Percentiles rank a stretch among this genome's conserved stretches.
Evolutionary conservation across 2,113 vertebrate species (phyloP).

Genomic region (Crotalus tigris): DNA sequence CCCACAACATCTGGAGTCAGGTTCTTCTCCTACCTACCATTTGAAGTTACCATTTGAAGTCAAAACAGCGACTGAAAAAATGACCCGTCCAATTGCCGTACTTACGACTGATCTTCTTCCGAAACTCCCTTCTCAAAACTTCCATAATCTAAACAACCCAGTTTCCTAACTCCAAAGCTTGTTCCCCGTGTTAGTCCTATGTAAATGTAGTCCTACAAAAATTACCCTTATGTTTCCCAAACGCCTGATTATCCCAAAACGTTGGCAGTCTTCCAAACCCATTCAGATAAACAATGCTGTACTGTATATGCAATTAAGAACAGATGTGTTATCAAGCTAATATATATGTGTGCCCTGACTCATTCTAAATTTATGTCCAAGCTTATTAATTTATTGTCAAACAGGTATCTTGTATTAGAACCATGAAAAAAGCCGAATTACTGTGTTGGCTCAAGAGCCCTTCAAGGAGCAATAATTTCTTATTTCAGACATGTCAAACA

Average conservation of each 20-base stretch:
- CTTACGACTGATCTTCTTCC: background rate
- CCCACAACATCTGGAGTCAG: no score
- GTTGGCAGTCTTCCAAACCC: slow-evolving; percentile 26
- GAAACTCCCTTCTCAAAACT: background rate
- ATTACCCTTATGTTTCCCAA: slow-evolving; percentile 33
- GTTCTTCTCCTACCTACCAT: no score
- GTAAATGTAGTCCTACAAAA: slow-evolving; percentile 34
- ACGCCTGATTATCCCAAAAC: slow-evolving; percentile 24
- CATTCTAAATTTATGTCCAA: slow-evolving; percentile 21
- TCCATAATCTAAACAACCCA: background rate
- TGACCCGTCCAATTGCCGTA: background rate
- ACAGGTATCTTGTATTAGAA: background rate
- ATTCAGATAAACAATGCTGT: slow-evolving; percentile 36
- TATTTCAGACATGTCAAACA: background rate
- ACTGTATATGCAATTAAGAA: slow-evolving; percentile 36
- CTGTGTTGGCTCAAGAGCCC: background rate
- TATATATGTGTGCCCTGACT: slow-evolving; percentile 29
- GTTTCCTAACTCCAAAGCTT: slow-evolving; percentile 10
- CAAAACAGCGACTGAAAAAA: background rate
- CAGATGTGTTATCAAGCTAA: slow-evolving; percentile 29
- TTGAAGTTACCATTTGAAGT: background rate
- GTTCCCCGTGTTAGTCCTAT: slow-evolving; percentile 24
- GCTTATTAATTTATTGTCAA: slow-evolving; percentile 14
- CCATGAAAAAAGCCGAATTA: background rate
- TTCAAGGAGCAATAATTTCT: background rate